These are phyloP conservation scores for Knipowitschia caucasica DNA, from an alignment of 2,797 vertebrate genomes.

Conservation along the genomic window DNA sequence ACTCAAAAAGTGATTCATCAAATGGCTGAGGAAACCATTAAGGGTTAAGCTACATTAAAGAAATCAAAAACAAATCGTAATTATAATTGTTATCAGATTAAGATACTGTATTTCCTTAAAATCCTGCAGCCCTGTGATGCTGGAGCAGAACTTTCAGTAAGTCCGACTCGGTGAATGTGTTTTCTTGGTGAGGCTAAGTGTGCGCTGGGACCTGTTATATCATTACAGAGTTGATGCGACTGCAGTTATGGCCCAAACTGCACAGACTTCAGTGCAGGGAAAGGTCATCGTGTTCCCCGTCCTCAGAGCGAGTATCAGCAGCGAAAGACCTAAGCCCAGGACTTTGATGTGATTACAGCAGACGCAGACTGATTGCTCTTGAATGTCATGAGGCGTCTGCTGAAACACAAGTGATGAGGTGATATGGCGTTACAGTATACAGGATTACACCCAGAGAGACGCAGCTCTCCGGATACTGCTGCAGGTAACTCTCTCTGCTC, in stretches of 20 bases:
- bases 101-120: too few relatives aligned
- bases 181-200: conserved; percentile 60
- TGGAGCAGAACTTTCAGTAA: conserved; percentile 44
- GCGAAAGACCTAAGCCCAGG: not conserved
- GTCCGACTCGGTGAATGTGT: conserved; percentile 58
- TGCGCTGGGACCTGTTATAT: conserved; percentile 50
- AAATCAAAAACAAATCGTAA: too few relatives aligned
- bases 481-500: conserved; percentile 46
- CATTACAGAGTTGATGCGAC: conserved; percentile 57
- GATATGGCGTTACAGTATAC: conserved; percentile 20
- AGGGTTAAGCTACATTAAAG: too few relatives aligned
- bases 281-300: not conserved
- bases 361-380: conserved; percentile 3
- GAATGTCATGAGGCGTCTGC: conserved; percentile 19
- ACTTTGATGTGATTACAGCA: conserved; percentile 18
- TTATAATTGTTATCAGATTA: too few relatives aligned
- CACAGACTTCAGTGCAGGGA: conserved; percentile 22
- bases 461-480: conserved; percentile 43
- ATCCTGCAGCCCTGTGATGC: too few relatives aligned
- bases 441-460: conserved; percentile 2
- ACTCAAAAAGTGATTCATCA: too few relatives aligned
- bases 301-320: not conserved
- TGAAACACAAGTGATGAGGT: conserved; percentile 18
- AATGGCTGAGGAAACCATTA: too few relatives aligned
- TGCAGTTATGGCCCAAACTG: conserved; percentile 44